Base-by-base conservation (phyloP, 1,140 invertebrate species). In the Drosophila kohkoa region DNA sequence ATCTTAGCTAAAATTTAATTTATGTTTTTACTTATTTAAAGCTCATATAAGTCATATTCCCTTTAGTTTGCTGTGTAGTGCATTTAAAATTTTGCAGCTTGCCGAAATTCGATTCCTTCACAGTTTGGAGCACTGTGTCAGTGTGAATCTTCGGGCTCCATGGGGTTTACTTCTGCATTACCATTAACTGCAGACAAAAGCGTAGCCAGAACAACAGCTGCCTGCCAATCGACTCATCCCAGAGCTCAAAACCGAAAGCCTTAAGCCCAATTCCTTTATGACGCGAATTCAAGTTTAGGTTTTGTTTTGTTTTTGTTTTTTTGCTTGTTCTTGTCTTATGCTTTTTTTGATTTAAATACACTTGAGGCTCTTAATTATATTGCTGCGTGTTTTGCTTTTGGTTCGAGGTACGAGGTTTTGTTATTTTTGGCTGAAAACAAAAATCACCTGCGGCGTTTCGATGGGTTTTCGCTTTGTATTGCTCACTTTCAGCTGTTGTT, bases 281-380 rank as follows among this genome's bases (percentile, higher is more conserved):
- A 75, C 54, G 67, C 63, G 68, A 59, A 52, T 70, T 64, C 20
- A 52, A 65, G 64, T 73, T 79, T 55, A 49, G 46, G 65, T 45
- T 49, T 38, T 41, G 58, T 49, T 11, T 64, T 58, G 8, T 58
- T 49, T 11, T 64, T 58, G 8, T 58, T 43, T 68, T 73, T 38
- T 71, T 87, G 7, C 58, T 10, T 87, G 7, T 63, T 10, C 7
- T 67, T 55, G 3, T 30, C 49, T 68, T 72, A n/a, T 15, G 41
- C 54, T 54, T 16, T 48, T 79, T 87, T 82, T 77, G 74, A 88
- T 87, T 87, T 80, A 87, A 88, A 88, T 75, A 77, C 73, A 87
- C 83, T 87, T 62, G 68, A 77, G 83, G 77, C 83, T 80, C 79
- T 87, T 87, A 87, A 87, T 87, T 87, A 87, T 87, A 87, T 79